A percentile compares a stretch with the other conserved stretches of the same genome.
Conservation (phyloP, 2,113 vertebrate species). For the Tretioscincus oriximinensis region DNA sequence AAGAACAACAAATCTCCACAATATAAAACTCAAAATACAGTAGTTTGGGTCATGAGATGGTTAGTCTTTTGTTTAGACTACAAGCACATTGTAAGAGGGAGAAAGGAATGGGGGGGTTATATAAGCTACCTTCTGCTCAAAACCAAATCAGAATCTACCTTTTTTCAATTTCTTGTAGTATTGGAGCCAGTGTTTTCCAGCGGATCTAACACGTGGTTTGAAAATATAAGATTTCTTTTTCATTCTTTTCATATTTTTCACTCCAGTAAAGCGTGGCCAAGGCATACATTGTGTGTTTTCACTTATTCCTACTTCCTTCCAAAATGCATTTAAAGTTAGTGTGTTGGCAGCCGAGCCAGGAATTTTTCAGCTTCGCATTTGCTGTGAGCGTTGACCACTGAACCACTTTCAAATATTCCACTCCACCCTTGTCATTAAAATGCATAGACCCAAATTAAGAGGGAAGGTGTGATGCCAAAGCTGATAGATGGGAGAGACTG, state of each 20-base stretch:
- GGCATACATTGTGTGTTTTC: not conserved
- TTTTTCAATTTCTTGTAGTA: not conserved
- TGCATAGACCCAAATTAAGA: not conserved
- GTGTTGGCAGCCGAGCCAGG: not conserved
- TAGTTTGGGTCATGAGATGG: not conserved
- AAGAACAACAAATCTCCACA: not conserved
- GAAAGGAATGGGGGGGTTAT: not conserved
- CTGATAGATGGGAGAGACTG: constrained; percentile 11
- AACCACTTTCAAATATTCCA: not conserved
- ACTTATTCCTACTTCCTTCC: not conserved
- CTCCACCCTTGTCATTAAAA: not conserved
- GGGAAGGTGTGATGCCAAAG: not conserved
- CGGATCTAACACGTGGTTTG: not conserved
- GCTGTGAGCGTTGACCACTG: not conserved
- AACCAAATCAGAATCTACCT: not conserved
- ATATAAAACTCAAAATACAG: not conserved
- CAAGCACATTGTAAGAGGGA: not conserved
- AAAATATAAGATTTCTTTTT: not conserved
- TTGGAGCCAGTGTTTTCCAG: not conserved
- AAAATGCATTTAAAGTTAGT: not conserved
- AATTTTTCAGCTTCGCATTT: not conserved
- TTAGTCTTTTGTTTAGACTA: not conserved
- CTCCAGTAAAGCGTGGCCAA: not conserved
- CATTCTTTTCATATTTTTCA: not conserved
- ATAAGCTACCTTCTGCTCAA: not conserved